Evolutionary conservation across 2,888 invertebrate species (phyloP).

Genomic region (Sinohyriopsis cumingii): DNA sequence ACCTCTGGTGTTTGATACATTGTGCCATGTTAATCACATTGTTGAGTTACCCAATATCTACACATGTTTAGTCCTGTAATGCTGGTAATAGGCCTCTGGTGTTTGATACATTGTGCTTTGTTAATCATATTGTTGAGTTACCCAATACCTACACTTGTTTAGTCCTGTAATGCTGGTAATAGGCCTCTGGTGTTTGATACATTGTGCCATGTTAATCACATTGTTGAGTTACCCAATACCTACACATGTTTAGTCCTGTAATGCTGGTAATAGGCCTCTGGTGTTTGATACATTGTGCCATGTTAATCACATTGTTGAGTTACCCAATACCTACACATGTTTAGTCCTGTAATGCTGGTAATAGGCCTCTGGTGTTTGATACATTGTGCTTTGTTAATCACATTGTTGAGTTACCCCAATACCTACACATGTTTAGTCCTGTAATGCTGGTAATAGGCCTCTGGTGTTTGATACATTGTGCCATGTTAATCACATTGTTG

Average conservation of each 20-base stretch:
- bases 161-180: slow-evolving; percentile 30
- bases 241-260: slow-evolving; percentile 29
- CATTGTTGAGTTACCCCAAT: too few species aligned
- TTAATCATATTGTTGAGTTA: too few species aligned
- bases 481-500: too few species aligned
- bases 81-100: slow-evolving; percentile 28
- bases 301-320: too few species aligned
- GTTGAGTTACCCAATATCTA: slow-evolving; percentile 2
- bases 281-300: too few species aligned
- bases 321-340: slow-evolving; percentile 21
- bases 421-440: slow-evolving; percentile 28
- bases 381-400: too few species aligned
- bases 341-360: slow-evolving; percentile 25
- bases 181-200: slow-evolving; percentile 27
- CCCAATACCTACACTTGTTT: slow-evolving; percentile 22
- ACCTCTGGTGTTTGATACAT: slow-evolving; percentile 29
- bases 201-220: too few species aligned
- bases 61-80: slow-evolving; percentile 29
- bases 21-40: too few species aligned
- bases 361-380: slow-evolving; percentile 30
- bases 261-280: slow-evolving; percentile 27
- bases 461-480: slow-evolving; percentile 33
- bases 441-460: slow-evolving; percentile 27
- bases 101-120: too few species aligned
- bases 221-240: neutral